These are phyloP conservation scores for Holcopasites calliopsidis DNA, from an alignment of 1,140 invertebrate genomes.

Conservation along the genomic window DNA sequence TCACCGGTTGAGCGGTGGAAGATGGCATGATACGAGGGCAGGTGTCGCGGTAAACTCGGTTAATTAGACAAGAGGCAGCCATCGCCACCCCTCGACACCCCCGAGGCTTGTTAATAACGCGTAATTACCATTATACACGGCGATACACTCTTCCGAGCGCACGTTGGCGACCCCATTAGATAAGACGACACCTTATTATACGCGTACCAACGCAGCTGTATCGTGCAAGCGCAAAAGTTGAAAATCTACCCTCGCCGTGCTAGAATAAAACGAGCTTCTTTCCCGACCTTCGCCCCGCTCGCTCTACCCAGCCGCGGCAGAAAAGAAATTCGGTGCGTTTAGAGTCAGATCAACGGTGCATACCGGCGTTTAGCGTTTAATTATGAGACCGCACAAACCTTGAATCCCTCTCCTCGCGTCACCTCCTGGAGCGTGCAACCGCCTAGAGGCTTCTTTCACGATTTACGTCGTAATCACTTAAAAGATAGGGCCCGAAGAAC, in stretches of 20 bases:
- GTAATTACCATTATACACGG: slow-evolving; percentile 81
- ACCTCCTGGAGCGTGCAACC: slow-evolving; percentile 57
- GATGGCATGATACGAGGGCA: slow-evolving; percentile 76
- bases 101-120: slow-evolving; percentile 80
- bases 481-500: slow-evolving; percentile 62
- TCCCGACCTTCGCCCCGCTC: not conserved
- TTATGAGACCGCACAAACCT: slow-evolving; percentile 50
- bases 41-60: slow-evolving; percentile 81
- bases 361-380: slow-evolving; percentile 58
- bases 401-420: slow-evolving; percentile 36
- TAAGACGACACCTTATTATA: slow-evolving; percentile 81
- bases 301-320: no score
- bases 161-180: slow-evolving; percentile 77
- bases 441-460: slow-evolving; percentile 69
- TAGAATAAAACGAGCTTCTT: not conserved
- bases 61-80: slow-evolving; percentile 81
- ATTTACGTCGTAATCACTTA: slow-evolving; percentile 74
- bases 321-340: slow-evolving; percentile 7
- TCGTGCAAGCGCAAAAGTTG: slow-evolving; percentile 67
- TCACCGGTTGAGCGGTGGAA: slow-evolving; percentile 77
- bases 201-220: slow-evolving; percentile 76
- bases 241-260: slow-evolving; percentile 34
- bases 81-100: slow-evolving; percentile 70
- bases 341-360: slow-evolving; percentile 7
- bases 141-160: slow-evolving; percentile 79